phyloP scores from a whole-genome alignment of 2,113 vertebrate genomes.

The Azemiops feae region DNA sequence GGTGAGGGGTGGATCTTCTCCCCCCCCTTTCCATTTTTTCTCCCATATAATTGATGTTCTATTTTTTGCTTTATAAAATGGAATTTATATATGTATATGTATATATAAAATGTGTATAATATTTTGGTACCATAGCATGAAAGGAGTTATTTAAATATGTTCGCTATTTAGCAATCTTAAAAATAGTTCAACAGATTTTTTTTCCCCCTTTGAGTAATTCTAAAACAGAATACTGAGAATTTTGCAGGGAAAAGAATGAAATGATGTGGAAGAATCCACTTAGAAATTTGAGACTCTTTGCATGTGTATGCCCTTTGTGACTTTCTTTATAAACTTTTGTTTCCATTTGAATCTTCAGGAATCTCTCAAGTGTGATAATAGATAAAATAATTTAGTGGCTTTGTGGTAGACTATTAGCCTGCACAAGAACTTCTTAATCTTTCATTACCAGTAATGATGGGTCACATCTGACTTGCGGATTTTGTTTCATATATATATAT shows the following conservation, averaged over 20 bases:
- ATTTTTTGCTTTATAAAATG: background rate
- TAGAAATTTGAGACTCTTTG: rapidly evolving
- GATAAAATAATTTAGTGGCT: background rate
- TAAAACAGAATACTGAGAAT: background rate
- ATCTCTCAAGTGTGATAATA: background rate
- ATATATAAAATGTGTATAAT: background rate
- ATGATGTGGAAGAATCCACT: background rate
- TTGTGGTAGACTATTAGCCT: background rate
- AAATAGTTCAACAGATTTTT: background rate
- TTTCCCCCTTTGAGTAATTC: background rate
- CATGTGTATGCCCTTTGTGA: background rate
- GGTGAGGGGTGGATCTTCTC: background rate
- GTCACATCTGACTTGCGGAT: background rate
- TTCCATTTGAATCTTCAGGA: background rate
- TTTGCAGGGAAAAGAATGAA: background rate
- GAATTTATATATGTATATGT: background rate
- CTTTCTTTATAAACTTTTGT: background rate
- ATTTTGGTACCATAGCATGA: background rate
- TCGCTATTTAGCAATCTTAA: background rate
- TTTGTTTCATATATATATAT: conserved; percentile 6
- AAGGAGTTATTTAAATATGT: background rate
- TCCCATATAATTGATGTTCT: background rate
- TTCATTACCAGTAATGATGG: background rate
- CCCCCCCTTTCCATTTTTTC: background rate
- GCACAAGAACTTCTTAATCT: background rate